Percentiles rank a stretch among this genome's conserved stretches.
Evolutionary conservation across 2,113 vertebrate genomes (phyloP).

Genomic region (Sinocyclocheilus maitianheensis): DNA sequence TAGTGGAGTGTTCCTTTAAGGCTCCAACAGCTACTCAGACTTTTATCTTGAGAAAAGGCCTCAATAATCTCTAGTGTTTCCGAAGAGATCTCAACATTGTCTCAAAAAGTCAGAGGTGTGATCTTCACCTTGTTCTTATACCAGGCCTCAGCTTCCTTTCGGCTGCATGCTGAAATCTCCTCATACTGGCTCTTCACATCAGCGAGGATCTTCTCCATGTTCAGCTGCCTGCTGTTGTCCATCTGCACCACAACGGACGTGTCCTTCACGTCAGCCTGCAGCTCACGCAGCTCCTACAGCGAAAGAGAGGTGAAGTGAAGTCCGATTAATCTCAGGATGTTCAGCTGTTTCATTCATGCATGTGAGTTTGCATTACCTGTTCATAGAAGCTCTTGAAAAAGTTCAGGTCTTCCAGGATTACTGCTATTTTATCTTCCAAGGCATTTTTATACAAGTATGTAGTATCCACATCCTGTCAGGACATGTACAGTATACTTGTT

Average conservation of each 20-base stretch:
- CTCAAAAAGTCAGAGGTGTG: background rate
- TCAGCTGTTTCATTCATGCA: background rate
- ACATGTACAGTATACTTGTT: background rate
- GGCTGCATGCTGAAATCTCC: constrained; percentile 73
- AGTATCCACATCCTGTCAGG: constrained; percentile 78
- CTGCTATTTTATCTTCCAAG: constrained; percentile 72
- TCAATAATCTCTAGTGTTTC: background rate
- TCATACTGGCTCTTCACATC: constrained; percentile 84
- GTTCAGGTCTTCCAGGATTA: constrained; percentile 70
- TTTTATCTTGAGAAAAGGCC: background rate
- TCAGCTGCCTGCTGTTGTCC: constrained; percentile 82
- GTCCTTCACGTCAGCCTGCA: constrained; percentile 75
- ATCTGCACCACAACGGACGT: constrained; percentile 83
- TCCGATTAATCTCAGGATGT: background rate
- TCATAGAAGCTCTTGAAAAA: constrained; percentile 79
- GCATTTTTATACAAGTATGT: constrained; percentile 76
- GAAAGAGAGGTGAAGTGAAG: background rate
- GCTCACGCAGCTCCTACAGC: constrained; percentile 80
- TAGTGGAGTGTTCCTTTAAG: background rate
- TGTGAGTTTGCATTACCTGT: constrained; percentile 67
- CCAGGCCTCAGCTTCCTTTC: constrained; percentile 78
- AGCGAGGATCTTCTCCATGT: constrained; percentile 77
- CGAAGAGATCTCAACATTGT: background rate
- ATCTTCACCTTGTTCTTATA: constrained; percentile 80
- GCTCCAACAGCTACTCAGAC: background rate